Evolutionary conservation across 2,113 vertebrate genomes (phyloP).

Genomic region (Oenanthe melanoleuca): DNA sequence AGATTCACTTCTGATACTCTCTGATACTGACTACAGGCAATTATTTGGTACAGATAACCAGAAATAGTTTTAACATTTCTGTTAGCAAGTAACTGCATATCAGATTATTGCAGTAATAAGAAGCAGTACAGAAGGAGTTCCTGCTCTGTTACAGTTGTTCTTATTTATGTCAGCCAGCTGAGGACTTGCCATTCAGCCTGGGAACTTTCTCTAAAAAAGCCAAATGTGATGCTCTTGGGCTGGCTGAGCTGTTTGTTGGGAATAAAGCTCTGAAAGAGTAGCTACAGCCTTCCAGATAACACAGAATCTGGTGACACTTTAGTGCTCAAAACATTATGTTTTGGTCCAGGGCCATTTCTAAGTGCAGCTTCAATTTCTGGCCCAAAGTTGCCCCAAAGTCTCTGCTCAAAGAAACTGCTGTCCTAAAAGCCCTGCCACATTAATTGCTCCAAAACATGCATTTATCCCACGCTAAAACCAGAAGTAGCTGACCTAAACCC

Average conservation of each 20-base stretch:
- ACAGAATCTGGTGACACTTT: rapidly evolving
- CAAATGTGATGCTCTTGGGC: background rate
- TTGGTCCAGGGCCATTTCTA: background rate
- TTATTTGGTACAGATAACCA: background rate
- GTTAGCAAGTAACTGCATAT: background rate
- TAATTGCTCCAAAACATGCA: background rate
- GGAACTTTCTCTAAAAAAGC: background rate
- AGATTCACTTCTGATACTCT: background rate
- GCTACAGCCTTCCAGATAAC: background rate
- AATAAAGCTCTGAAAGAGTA: background rate
- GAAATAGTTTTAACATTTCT: background rate
- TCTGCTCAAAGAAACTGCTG: background rate
- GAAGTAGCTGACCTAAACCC: background rate
- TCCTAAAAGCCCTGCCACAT: background rate
- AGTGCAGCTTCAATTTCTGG: background rate
- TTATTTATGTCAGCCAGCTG: background rate
- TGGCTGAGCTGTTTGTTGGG: background rate
- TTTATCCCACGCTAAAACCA: background rate
- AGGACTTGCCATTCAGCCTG: background rate
- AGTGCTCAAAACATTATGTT: background rate
- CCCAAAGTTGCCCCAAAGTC: background rate
- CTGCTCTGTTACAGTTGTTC: background rate
- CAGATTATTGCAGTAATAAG: background rate
- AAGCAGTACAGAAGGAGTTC: background rate
- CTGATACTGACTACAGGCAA: background rate